Percentiles rank a stretch among this genome's conserved stretches.
Evolutionary conservation across 2,888 invertebrate genomes (phyloP).

Genomic region (Pseudococcus jackbeardsleyi): DNA sequence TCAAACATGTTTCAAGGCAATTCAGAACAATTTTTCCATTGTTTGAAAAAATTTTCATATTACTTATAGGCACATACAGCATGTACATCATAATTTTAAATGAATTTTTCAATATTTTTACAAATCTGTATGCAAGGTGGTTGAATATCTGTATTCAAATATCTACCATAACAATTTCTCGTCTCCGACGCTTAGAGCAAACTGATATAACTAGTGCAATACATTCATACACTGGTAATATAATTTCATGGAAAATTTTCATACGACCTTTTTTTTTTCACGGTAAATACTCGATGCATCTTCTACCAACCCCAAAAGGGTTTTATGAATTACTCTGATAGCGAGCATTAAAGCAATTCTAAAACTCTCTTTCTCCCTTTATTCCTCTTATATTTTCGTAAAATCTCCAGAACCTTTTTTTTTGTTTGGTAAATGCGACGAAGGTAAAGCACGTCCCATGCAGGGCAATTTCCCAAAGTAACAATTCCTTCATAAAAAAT

Average conservation of each 20-base stretch:
- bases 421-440: not conserved
- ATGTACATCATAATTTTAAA: too few species aligned
- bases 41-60: too few species aligned
- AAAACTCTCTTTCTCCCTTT: not conserved
- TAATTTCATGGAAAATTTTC: not conserved
- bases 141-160: too few species aligned
- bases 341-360: not conserved
- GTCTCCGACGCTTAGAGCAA: too few species aligned
- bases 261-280: not conserved
- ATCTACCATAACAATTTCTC: too few species aligned
- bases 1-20: too few species aligned
- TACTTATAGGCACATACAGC: too few species aligned
- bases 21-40: too few species aligned
- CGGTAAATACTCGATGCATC: not conserved
- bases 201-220: not conserved
- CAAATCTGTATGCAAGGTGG: too few species aligned
- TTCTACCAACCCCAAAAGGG: not conserved
- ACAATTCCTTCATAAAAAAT: conserved; percentile 25
- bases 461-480: conserved; percentile 8
- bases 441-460: conserved; percentile 1
- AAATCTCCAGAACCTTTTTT: conserved; percentile 5
- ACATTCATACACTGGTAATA: not conserved
- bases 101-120: too few species aligned
- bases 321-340: not conserved
- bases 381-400: not conserved